A percentile compares a stretch with the other conserved stretches of the same genome.
Evolutionary conservation across 2,797 vertebrate genomes (phyloP).

Genomic region (Emydoidea blandingii): DNA sequence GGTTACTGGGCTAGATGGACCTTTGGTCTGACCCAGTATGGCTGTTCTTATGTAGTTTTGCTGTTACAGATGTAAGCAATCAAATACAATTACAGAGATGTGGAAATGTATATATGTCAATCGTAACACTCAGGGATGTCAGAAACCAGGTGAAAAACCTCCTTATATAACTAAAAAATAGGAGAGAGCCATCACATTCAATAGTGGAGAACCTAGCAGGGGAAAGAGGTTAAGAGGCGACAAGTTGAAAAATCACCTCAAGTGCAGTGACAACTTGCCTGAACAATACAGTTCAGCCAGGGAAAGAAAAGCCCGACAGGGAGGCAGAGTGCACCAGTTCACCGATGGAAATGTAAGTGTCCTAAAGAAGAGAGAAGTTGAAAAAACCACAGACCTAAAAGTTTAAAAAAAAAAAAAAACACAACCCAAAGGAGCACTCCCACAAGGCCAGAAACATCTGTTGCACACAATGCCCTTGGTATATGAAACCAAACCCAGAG

Average conservation of each 20-base stretch:
- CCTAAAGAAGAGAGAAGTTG: not conserved
- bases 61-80: not conserved
- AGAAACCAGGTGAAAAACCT: not conserved
- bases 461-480: not conserved
- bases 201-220: not conserved
- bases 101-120: not conserved
- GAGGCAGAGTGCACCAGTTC: not conserved
- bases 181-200: not conserved
- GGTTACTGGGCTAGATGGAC: too few species aligned
- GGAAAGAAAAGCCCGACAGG: not conserved
- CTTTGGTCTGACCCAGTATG: too few species aligned
- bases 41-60: not conserved
- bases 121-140: not conserved
- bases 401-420: slow-evolving; percentile 20
- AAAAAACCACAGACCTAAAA: not conserved
- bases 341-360: not conserved
- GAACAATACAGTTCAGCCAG: not conserved
- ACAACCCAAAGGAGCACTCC: not conserved
- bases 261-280: not conserved
- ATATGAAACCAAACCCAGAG: not conserved
- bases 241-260: not conserved
- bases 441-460: not conserved
- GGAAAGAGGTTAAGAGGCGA: not conserved
- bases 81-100: not conserved
- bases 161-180: slow-evolving; percentile 22